phyloP scores from a whole-genome alignment of 2,797 vertebrate species.

The Molossus molossus region DNA sequence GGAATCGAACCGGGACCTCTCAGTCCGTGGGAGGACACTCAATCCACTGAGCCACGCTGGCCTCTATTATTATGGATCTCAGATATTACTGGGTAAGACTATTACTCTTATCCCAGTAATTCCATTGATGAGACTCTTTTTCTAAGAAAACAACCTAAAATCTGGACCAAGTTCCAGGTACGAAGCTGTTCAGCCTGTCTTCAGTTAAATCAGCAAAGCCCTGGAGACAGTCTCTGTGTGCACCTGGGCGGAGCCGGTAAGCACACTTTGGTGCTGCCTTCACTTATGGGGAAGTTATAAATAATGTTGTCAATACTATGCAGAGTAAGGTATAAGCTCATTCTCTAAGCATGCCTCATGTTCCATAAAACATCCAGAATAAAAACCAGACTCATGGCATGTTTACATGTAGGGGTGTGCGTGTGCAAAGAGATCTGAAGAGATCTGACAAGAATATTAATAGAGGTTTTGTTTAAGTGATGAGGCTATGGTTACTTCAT shows the following conservation, averaged over 20 bases:
- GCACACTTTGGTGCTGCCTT: neutral
- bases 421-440: neutral
- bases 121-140: neutral
- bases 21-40: too few relatives aligned
- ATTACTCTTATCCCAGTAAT: neutral
- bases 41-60: too few relatives aligned
- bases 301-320: neutral
- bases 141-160: neutral
- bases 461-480: neutral
- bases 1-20: too few relatives aligned
- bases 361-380: neutral
- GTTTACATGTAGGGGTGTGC: neutral
- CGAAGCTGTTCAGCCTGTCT: neutral
- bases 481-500: neutral
- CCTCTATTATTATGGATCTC: too few relatives aligned
- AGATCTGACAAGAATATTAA: neutral
- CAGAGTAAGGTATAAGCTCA: neutral
- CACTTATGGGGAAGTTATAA: neutral
- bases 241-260: neutral
- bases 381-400: neutral
- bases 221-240: accelerated
- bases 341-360: neutral
- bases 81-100: too few relatives aligned
- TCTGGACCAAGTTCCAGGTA: neutral
- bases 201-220: neutral